Evolutionary conservation across 1,140 invertebrate species (phyloP), one percentile per base, ranked within the genome.

Genomic region (Druon quercuslanigerum): DNA sequence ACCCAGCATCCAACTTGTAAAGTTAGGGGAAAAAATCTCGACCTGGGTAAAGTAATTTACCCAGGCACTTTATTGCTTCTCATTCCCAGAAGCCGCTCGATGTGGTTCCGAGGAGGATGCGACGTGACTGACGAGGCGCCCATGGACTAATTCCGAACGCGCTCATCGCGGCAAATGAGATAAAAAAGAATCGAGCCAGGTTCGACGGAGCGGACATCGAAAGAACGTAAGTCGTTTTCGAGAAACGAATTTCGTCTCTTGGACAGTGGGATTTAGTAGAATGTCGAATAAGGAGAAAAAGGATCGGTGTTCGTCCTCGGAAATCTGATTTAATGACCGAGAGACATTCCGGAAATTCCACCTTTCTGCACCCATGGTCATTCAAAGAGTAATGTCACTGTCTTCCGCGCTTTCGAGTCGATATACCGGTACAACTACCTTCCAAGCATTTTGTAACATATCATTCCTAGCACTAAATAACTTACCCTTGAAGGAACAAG

Each of bases 81-180:
- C 12, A 66, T 66, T 66, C 60, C 46, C 25, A 14, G 60, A 66
- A 66, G 25, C 25, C 33, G 25, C 16, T 66, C 11, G 20, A 66
- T 40, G 57, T 33, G 25, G 25, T 33, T 33, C 25, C 6, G 13
- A 66, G 60, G 40, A 66, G 40, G 33, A 66, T 66, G 60, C 60
- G 60, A 66, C 60, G 60, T 66, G 60, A 66, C 60, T 66, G 60
- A 66, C 60, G 60, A 66, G 60, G 60, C 60, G 60, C 60, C 60
- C 60, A 16, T 66, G 60, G 33, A 66, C 60, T 66, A 66, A 40
- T 66, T 66, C 60, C 60, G 60, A 66, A 66, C 60, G 25, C 60
- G 60, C 60, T 66, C 60, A 66, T 66, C 60, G 60, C 40, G 60
- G 60, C 40, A 66, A 66, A 66, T 40, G 60, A 66, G 60, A 66